Percentiles rank a stretch among this genome's conserved stretches.
These are phyloP conservation scores for Andrena hattorfiana DNA, from an alignment of 2,888 invertebrate species.

Conservation along the genomic window DNA sequence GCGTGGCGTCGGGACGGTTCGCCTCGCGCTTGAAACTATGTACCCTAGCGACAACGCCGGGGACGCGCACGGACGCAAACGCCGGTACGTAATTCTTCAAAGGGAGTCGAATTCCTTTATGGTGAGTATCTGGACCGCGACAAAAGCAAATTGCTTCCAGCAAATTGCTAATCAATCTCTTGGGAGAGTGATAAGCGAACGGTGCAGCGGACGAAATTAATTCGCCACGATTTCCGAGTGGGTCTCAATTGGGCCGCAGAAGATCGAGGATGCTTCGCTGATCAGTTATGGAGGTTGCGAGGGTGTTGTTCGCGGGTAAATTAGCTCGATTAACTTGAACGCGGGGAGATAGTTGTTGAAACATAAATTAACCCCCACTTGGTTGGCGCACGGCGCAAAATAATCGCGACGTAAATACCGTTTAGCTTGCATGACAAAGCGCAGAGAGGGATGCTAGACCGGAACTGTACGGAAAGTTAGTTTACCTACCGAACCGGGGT, in stretches of 20 bases:
- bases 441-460: conserved; percentile 16
- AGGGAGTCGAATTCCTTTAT: conserved; percentile 33
- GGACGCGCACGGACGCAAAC: not conserved
- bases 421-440: not conserved
- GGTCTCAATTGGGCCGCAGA: not conserved
- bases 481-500: conserved; percentile 64
- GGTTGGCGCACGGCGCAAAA: not conserved
- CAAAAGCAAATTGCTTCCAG: conserved; percentile 15
- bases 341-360: not conserved
- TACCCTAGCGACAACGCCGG: not conserved
- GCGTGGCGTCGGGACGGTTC: too few relatives aligned
- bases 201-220: conserved; percentile 2
- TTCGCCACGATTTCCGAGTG: not conserved
- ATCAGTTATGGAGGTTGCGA: not conserved
- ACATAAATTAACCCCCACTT: not conserved
- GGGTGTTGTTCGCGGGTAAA: not conserved
- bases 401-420: not conserved
- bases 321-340: conserved; percentile 9
- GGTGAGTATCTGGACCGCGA: conserved; percentile 20
- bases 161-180: conserved; percentile 17
- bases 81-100: conserved; percentile 19
- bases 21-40: not conserved
- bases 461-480: conserved; percentile 57
- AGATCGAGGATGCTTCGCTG: not conserved
- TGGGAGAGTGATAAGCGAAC: not conserved